phyloP scores from a whole-genome alignment of 1,140 invertebrate genomes.

The Sminthurides bifidus region DNA sequence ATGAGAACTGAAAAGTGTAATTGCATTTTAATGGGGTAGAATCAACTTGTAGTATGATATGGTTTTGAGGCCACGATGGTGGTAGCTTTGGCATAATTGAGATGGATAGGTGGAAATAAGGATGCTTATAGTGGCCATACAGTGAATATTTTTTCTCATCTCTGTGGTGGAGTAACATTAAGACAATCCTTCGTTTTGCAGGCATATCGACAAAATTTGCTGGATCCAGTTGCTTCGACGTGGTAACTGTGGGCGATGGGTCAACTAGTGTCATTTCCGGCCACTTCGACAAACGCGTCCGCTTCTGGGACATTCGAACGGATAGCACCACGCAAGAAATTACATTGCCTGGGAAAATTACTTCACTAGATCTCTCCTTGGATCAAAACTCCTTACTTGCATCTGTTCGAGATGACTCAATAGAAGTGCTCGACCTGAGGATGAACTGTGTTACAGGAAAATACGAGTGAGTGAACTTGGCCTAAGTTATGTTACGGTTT shows the following conservation, averaged over 20 bases:
- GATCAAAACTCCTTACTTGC: conserved; percentile 80
- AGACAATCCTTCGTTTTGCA: conserved; percentile 36
- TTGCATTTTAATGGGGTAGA: too few species aligned
- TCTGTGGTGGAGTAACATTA: not conserved
- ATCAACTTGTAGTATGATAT: too few species aligned
- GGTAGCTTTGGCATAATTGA: too few species aligned
- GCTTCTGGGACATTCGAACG: conserved; percentile 85
- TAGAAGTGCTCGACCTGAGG: conserved; percentile 84
- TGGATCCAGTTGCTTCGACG: conserved; percentile 89
- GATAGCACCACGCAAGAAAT: conserved; percentile 40
- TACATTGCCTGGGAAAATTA: conserved; percentile 54
- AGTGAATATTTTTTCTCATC: not conserved
- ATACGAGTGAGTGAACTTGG: conserved; percentile 56
- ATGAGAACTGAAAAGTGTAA: too few species aligned
- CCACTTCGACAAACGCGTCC: conserved; percentile 91
- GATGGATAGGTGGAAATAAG: too few species aligned
- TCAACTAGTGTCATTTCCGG: conserved; percentile 81
- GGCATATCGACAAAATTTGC: conserved; percentile 93
- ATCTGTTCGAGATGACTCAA: conserved; percentile 85
- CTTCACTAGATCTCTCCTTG: conserved; percentile 70
- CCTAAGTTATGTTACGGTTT: too few species aligned
- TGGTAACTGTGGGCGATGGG: conserved; percentile 80
- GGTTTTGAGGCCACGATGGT: too few species aligned
- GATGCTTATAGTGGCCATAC: too few species aligned
- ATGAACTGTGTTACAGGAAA: conserved; percentile 83